Base-by-base conservation (phyloP, 2,888 invertebrate species). In the Allacma fusca region DNA sequence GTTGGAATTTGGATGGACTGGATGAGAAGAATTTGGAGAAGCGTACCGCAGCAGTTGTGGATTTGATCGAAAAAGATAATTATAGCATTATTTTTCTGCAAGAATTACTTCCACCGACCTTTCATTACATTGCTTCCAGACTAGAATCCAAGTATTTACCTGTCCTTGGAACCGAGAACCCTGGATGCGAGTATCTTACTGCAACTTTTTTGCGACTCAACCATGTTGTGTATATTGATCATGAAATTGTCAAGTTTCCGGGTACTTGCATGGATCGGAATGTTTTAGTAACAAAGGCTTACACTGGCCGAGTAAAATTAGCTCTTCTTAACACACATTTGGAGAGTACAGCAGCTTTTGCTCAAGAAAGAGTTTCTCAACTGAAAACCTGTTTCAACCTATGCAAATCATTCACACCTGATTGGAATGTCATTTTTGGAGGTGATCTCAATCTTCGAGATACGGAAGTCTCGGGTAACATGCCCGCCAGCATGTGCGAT, bases 1-100 rank as follows among this genome's bases (percentile, higher is more conserved):
- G 89, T 7, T 91, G 90, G 90, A 91, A 91, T 84, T 86, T 91
- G 74, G 90, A 91, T 86, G 90, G 90, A 1, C 85, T 91, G 9
- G 89, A 90, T 85, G 85, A 86, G 1, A 86, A 86, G 69, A 89
- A 88, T 83, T 81, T 89, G 0, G 85, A 86, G 28, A 87, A 87
- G 12, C 85, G 90, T 72, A 88, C 89, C n/a, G 86, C 87, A 79
- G 88, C 87, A 29, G 89, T 89, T 1, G 87, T 88, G 78, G 86
- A 88, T 68, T 86, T 87, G 28, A 87, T 90, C 57, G 86, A 86
- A 76, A 85, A 84, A 76, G 88, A 89, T 79, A 86, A 87, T 26
- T 88, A 90, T 16, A 89, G 90, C 83, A 86, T 90, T 34, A 87
- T 90, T 0, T 90, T 89, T 82, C 86, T 91, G 21, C 90, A 91